Evolutionary conservation across 2,113 vertebrate species (phyloP).

Genomic region (Leuciscus idus): DNA sequence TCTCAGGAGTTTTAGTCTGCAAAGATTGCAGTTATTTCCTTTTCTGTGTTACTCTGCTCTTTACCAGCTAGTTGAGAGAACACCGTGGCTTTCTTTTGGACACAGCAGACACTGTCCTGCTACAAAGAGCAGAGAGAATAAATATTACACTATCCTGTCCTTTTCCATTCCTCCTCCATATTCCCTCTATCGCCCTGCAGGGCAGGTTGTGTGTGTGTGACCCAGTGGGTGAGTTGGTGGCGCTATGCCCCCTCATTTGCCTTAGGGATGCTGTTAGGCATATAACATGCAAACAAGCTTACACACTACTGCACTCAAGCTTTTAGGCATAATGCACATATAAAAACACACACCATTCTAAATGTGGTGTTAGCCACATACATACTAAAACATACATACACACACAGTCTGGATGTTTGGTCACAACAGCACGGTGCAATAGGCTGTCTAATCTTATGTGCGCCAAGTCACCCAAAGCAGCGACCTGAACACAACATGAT

Average conservation of each 20-base stretch:
- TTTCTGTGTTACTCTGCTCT: neutral
- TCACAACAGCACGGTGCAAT: slow-evolving; percentile 59
- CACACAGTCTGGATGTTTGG: slow-evolving; percentile 49
- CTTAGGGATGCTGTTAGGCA: slow-evolving; percentile 51
- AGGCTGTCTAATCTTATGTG: slow-evolving; percentile 56
- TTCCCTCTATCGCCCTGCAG: slow-evolving; percentile 38
- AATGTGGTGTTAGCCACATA: neutral
- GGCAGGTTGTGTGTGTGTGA: neutral
- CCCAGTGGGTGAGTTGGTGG: neutral
- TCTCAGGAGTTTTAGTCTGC: slow-evolving; percentile 21
- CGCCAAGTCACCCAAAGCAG: slow-evolving; percentile 45
- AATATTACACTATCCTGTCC: slow-evolving; percentile 40
- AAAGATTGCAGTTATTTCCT: neutral
- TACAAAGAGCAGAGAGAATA: slow-evolving; percentile 12
- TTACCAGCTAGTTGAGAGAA: neutral
- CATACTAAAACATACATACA: neutral
- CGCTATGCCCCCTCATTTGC: slow-evolving; percentile 5
- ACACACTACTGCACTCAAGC: slow-evolving; percentile 23
- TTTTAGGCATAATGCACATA: slow-evolving; percentile 7
- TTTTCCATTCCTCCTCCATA: slow-evolving; percentile 25
- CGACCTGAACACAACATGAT: slow-evolving; percentile 69
- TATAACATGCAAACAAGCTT: neutral
- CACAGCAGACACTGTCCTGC: neutral
- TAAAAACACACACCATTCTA: neutral
- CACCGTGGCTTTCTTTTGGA: neutral